Conservation (phyloP, 2,113 vertebrate species). For the Coturnix japonica region DNA sequence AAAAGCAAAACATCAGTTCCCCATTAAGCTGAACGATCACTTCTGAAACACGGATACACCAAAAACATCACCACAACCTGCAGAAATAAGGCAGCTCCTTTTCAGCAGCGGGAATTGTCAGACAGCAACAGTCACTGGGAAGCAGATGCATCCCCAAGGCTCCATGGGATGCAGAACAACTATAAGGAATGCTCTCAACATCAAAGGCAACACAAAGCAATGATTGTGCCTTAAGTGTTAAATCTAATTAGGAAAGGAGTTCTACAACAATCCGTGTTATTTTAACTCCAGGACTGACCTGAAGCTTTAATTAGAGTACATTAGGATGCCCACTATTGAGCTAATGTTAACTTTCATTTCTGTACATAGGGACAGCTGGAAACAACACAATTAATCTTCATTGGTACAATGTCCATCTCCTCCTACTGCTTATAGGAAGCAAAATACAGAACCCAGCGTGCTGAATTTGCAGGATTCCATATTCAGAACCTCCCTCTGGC, state of each 20-base stretch:
- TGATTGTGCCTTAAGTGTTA: not conserved
- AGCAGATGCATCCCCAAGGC: not conserved
- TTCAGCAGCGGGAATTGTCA: not conserved
- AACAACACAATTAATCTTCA: not conserved
- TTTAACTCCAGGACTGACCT: not conserved
- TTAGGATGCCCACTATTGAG: not conserved
- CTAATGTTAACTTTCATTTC: not conserved
- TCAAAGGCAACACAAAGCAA: not conserved
- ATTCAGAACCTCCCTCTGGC: not conserved
- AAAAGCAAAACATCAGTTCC: not conserved
- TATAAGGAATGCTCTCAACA: not conserved
- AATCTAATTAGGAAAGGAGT: not conserved
- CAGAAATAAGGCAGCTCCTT: not conserved
- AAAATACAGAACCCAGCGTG: not conserved
- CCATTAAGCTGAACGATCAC: not conserved
- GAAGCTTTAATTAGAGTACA: not conserved
- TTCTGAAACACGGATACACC: not conserved
- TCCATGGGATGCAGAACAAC: not conserved
- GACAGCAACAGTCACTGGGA: not conserved
- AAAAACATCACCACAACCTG: not conserved
- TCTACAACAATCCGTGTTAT: not conserved
- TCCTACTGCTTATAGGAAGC: not conserved
- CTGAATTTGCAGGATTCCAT: fast-evolving
- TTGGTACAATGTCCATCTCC: not conserved
- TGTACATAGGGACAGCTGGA: not conserved